Percentiles rank a stretch among this genome's conserved stretches.
Conservation (phyloP, 2,888 invertebrate species). For the Scrobipalpa atriplicella region DNA sequence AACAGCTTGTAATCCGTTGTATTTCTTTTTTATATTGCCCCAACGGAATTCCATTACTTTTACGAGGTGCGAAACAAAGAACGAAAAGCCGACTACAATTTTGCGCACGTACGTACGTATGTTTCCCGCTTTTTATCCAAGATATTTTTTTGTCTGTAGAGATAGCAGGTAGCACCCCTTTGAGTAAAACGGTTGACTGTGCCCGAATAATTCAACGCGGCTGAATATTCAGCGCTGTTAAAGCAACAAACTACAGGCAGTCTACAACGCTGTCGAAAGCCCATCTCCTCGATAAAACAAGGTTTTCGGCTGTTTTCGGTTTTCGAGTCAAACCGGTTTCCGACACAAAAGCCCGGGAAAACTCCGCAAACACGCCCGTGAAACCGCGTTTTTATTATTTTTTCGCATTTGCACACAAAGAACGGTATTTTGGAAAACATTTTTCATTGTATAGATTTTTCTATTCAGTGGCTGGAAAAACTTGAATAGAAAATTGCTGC, state of each 20-base stretch:
- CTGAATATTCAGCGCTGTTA: constrained; percentile 21
- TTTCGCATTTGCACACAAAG: constrained; percentile 28
- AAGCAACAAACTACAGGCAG: constrained; percentile 16
- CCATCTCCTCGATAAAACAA: constrained; percentile 18
- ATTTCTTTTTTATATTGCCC: not conserved
- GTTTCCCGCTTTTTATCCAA: constrained; percentile 8
- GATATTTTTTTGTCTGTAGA: constrained; percentile 11
- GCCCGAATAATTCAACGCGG: constrained; percentile 17
- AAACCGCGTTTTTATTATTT: constrained; percentile 29
- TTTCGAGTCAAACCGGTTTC: constrained; percentile 16
- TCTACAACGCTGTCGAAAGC: not conserved
- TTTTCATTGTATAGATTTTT: constrained; percentile 33
- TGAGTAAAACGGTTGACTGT: constrained; percentile 12
- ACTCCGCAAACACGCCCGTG: constrained; percentile 20
- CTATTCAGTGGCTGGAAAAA: constrained; percentile 33
- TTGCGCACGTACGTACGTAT: not conserved
- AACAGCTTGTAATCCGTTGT: not conserved
- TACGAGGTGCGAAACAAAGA: constrained; percentile 13
- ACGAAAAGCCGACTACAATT: constrained; percentile 3
- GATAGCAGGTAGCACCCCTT: not conserved
- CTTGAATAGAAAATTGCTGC: constrained; percentile 27
- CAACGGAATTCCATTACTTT: constrained; percentile 14
- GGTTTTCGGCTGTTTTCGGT: too few species aligned
- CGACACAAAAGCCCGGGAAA: constrained; percentile 14
- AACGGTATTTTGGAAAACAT: constrained; percentile 33